These are phyloP conservation scores for Drosophila villosipedis DNA, from an alignment of 2,888 invertebrate species.

Conservation along the genomic window DNA sequence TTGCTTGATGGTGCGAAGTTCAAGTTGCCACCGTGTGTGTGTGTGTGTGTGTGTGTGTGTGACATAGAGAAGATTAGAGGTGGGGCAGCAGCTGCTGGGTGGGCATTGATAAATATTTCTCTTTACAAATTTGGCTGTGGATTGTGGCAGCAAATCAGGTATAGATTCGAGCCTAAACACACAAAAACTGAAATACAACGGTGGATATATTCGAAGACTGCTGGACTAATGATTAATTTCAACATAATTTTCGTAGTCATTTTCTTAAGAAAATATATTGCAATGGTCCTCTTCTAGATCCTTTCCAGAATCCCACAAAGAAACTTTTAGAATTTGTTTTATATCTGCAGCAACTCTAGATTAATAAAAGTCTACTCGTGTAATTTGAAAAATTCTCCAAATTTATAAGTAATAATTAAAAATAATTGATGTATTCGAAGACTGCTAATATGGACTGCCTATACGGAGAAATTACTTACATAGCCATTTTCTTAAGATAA, in stretches of 20 bases:
- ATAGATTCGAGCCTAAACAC: not conserved
- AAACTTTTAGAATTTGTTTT: not conserved
- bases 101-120: conserved; percentile 65
- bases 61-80: conserved; percentile 7
- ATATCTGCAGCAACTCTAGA: not conserved
- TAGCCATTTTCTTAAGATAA: not conserved
- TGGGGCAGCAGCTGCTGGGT: conserved; percentile 29
- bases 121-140: conserved; percentile 22
- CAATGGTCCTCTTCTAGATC: not conserved
- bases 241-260: not conserved
- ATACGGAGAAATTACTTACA: not conserved
- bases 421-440: not conserved
- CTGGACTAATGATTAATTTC: not conserved
- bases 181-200: not conserved
- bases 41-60: conserved; percentile 1
- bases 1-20: conserved; percentile 63
- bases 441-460: not conserved
- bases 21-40: conserved; percentile 52
- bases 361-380: not conserved
- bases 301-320: not conserved
- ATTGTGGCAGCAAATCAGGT: conserved; percentile 2
- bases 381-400: not conserved
- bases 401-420: not conserved
- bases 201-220: not conserved
- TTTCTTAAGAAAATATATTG: not conserved